A percentile compares a stretch with the other conserved stretches of the same genome.
Evolutionary conservation across 1,140 invertebrate species (phyloP).

Genomic region (Procambarus virginalis): DNA sequence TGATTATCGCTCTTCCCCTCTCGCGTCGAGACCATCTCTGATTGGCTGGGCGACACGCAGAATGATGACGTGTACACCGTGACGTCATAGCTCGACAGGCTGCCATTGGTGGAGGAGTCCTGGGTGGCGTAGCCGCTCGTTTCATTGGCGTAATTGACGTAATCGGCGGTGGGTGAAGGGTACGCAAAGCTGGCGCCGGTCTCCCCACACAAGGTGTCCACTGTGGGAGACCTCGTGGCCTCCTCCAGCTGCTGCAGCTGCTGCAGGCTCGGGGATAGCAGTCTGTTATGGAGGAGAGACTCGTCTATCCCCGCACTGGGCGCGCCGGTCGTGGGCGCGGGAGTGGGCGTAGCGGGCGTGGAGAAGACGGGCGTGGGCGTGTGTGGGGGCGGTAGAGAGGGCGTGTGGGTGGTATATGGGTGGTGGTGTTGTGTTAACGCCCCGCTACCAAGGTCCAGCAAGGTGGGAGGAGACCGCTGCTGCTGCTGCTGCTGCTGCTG

Average conservation of each 20-base stretch:
- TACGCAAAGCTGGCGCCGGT: constrained; percentile 1
- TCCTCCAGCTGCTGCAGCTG: background rate
- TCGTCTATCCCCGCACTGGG: background rate
- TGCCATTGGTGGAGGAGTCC: constrained; percentile 33
- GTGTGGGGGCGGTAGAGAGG: background rate
- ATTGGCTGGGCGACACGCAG: constrained; percentile 49
- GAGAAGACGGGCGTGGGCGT: constrained; percentile 68
- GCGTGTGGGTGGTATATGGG: background rate
- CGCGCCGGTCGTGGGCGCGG: background rate
- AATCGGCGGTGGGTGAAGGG: constrained; percentile 28
- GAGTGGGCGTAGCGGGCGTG: constrained; percentile 8
- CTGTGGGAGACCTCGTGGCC: background rate
- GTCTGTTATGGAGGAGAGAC: background rate
- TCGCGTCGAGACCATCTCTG: constrained; percentile 6
- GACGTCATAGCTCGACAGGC: constrained; percentile 43
- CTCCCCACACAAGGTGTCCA: background rate
- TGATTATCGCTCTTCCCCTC: constrained; percentile 44
- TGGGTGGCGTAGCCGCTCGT: constrained; percentile 1
- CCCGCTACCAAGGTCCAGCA: constrained; percentile 82
- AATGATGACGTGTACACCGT: constrained; percentile 59
- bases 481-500: background rate
- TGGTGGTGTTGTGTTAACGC: background rate
- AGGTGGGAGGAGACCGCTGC: constrained; percentile 79
- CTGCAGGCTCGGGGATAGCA: background rate
- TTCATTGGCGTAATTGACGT: constrained; percentile 36